phyloP scores from a whole-genome alignment of 2,113 vertebrate species.

The Hippocampus barbouri region DNA sequence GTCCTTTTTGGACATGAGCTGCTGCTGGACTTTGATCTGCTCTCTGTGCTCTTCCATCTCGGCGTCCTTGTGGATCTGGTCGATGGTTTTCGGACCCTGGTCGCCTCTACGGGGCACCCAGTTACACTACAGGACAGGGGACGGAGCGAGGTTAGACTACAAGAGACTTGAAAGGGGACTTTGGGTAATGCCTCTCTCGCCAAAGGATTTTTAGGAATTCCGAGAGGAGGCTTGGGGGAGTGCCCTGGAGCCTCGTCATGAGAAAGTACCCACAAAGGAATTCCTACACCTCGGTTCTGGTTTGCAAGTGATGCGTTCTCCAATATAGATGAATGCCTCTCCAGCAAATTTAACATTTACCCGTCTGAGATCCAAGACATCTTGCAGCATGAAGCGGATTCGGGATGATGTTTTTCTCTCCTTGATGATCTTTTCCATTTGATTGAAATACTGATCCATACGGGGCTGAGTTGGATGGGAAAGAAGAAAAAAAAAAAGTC shows the following conservation, averaged over 20 bases:
- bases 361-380: constrained; percentile 87
- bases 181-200: neutral
- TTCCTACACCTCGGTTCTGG: too few relatives aligned
- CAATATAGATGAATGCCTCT: too few relatives aligned
- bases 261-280: too few relatives aligned
- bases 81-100: constrained; percentile 94
- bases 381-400: constrained; percentile 96
- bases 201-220: too few relatives aligned
- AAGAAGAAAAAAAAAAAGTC: neutral
- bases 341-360: constrained; percentile 58
- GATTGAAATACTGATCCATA: constrained; percentile 97
- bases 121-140: constrained; percentile 72
- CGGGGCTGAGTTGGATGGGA: constrained; percentile 75
- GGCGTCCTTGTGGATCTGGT: constrained; percentile 97
- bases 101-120: constrained; percentile 95
- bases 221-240: too few relatives aligned
- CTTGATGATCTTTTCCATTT: constrained; percentile 98
- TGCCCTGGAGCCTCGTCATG: too few relatives aligned
- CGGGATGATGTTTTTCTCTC: constrained; percentile 94
- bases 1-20: constrained; percentile 85
- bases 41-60: constrained; percentile 92
- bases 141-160: neutral
- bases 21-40: constrained; percentile 90
- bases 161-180: neutral
- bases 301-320: too few relatives aligned